Evolutionary conservation across 2,888 invertebrate species (phyloP).

Genomic region (Lymantria monacha): DNA sequence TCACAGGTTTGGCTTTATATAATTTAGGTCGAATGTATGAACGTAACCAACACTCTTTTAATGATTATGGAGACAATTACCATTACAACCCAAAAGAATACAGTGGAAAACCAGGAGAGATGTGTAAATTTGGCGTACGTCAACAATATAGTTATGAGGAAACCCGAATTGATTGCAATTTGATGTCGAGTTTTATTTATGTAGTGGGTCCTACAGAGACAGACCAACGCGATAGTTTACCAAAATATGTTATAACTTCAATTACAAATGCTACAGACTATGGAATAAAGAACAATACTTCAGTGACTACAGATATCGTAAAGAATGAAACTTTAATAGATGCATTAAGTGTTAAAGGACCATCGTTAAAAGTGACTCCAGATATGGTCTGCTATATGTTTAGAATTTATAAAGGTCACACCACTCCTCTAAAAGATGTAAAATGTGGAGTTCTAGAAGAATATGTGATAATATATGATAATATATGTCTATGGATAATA

Average conservation of each 20-base stretch:
- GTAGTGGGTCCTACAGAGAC: conserved; percentile 29
- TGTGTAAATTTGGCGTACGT: conserved; percentile 50
- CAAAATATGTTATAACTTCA: conserved; percentile 19
- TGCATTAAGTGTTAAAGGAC: conserved; percentile 52
- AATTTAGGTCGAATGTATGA: conserved; percentile 56
- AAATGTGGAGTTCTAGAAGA: conserved; percentile 56
- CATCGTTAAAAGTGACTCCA: conserved; percentile 50
- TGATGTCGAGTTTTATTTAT: conserved; percentile 60
- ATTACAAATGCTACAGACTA: conserved; percentile 24
- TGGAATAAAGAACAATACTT: conserved; percentile 11
- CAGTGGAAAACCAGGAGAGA: conserved; percentile 39
- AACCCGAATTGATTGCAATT: conserved; percentile 51
- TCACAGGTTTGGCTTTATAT: conserved; percentile 63
- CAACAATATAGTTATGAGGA: conserved; percentile 54
- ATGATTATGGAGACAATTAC: no score
- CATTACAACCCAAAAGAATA: conserved; percentile 36
- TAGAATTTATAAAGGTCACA: conserved; percentile 37
- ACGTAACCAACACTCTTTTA: conserved; percentile 13
- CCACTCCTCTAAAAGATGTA: conserved; percentile 40
- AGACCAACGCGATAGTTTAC: background rate
- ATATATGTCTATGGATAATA: no score
- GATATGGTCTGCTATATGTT: conserved; percentile 58
- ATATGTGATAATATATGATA: no score
- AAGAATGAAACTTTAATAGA: conserved; percentile 49
- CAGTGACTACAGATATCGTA: conserved; percentile 27